Percentiles rank a stretch among this genome's conserved stretches.
Evolutionary conservation across 2,888 invertebrate species (phyloP).

Genomic region (Papilio demoleus): DNA sequence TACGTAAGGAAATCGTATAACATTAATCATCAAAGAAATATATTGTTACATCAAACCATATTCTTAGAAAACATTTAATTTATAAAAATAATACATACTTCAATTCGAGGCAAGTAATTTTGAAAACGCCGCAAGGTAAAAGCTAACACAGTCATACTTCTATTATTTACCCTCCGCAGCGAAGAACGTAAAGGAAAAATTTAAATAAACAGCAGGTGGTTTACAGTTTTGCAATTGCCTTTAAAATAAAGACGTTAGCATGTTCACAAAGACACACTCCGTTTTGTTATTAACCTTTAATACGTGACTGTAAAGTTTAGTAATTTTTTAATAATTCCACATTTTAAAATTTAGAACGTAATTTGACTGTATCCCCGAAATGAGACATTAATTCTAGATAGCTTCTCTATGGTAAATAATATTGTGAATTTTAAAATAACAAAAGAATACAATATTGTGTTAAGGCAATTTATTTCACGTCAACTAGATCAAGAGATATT

Average conservation of each 20-base stretch:
- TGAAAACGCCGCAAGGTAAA: slow-evolving; percentile 50
- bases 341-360: neutral
- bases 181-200: slow-evolving; percentile 52
- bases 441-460: slow-evolving; percentile 17
- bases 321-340: neutral
- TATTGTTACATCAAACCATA: slow-evolving; percentile 25
- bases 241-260: slow-evolving; percentile 40
- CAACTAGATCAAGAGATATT: slow-evolving; percentile 33
- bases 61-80: slow-evolving; percentile 38
- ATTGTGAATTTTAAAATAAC: slow-evolving; percentile 10
- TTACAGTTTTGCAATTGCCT: slow-evolving; percentile 53
- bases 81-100: slow-evolving; percentile 46
- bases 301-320: neutral
- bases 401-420: neutral
- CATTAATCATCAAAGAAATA: neutral
- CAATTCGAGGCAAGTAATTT: slow-evolving; percentile 52
- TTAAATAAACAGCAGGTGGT: slow-evolving; percentile 58
- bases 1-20: neutral
- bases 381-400: neutral
- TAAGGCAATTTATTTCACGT: slow-evolving; percentile 25
- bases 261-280: slow-evolving; percentile 1
- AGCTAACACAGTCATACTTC: slow-evolving; percentile 51
- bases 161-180: slow-evolving; percentile 45
- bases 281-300: neutral
- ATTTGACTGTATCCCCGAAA: neutral